phyloP scores from a whole-genome alignment of 2,888 invertebrate genomes.

The Apotomis turbidana region DNA sequence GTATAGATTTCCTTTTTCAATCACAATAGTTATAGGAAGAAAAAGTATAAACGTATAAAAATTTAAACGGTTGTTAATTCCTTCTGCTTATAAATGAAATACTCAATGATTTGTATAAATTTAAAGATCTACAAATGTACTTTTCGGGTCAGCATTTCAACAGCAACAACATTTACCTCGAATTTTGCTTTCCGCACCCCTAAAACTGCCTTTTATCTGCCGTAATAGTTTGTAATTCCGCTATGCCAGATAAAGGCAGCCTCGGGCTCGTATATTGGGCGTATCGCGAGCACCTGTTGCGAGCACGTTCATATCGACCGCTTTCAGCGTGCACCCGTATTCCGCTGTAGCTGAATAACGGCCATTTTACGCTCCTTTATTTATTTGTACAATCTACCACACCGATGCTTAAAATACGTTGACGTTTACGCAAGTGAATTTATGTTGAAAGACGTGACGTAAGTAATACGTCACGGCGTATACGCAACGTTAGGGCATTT shows the following conservation, averaged over 20 bases:
- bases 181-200: not conserved
- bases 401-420: too few species aligned
- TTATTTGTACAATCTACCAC: not conserved
- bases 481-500: too few species aligned
- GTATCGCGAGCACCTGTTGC: conserved; percentile 40
- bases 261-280: conserved; percentile 9
- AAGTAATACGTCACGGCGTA: too few species aligned
- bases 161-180: not conserved
- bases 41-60: too few species aligned
- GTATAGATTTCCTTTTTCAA: too few species aligned
- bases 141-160: not conserved
- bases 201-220: not conserved
- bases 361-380: not conserved
- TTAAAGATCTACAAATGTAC: not conserved
- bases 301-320: conserved; percentile 39
- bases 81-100: too few species aligned
- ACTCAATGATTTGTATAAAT: too few species aligned
- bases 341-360: not conserved
- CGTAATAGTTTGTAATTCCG: conserved; percentile 12
- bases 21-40: too few species aligned
- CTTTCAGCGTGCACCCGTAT: not conserved
- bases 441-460: too few species aligned
- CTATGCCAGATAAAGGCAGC: conserved; percentile 9
- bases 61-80: too few species aligned
- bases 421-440: too few species aligned